phyloP scores from a whole-genome alignment of 2,888 invertebrate species.

The Nasonovia ribisnigri region DNA sequence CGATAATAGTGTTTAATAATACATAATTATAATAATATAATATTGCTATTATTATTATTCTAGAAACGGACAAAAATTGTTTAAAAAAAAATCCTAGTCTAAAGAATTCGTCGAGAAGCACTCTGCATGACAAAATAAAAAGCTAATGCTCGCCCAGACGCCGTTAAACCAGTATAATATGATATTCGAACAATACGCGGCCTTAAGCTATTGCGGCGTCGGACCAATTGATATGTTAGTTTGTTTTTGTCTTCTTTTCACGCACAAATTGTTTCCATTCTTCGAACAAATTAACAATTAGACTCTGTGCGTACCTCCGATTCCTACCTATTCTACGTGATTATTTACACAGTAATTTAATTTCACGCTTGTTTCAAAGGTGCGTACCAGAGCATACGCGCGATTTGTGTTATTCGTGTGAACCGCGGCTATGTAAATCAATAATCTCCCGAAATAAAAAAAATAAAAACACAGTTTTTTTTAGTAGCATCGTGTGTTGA shows the following conservation, averaged over 20 bases:
- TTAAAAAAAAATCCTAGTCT: not conserved
- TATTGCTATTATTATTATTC: not conserved
- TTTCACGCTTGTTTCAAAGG: not conserved
- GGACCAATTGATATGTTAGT: slow-evolving; percentile 29
- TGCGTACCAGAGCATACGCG: not conserved
- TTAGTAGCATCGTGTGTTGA: not conserved
- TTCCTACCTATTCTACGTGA: not conserved
- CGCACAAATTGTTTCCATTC: slow-evolving; percentile 28
- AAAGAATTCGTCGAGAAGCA: slow-evolving; percentile 32
- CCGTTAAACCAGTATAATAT: not conserved
- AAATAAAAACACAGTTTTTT: not conserved
- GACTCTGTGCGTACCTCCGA: not conserved
- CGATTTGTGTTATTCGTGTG: no score
- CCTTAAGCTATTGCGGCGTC: not conserved
- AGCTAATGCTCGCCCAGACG: not conserved
- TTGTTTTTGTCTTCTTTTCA: not conserved
- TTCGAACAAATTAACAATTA: not conserved
- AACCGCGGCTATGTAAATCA: not conserved
- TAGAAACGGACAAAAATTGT: not conserved
- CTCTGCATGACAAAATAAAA: not conserved
- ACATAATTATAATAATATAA: not conserved
- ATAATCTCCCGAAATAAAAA: not conserved
- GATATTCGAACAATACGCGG: not conserved
- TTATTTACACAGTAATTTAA: not conserved
- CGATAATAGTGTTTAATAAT: not conserved